Evolutionary conservation across 2,113 vertebrate species (phyloP).

Genomic region (Leptobrachium ailaonicum): DNA sequence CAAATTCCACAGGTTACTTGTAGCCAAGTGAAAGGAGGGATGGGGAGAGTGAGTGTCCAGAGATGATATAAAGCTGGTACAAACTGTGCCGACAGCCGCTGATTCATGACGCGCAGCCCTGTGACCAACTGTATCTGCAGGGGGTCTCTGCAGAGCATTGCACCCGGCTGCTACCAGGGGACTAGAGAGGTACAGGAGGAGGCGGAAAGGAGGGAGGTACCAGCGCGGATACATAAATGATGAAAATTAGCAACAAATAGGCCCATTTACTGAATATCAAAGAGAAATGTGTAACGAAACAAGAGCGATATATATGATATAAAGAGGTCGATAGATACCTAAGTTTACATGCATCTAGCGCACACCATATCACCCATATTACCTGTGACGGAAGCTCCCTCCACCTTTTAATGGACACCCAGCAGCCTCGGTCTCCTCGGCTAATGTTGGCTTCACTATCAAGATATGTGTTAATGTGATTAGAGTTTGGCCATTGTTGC

Average conservation of each 20-base stretch:
- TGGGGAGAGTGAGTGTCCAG: slow-evolving; percentile 20
- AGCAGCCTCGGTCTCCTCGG: too few species aligned
- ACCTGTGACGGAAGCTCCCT: too few species aligned
- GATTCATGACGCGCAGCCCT: slow-evolving; percentile 22
- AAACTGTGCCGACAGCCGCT: slow-evolving; percentile 41
- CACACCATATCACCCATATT: too few species aligned
- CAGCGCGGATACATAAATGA: neutral
- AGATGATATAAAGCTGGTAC: slow-evolving; percentile 35
- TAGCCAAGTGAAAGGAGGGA: slow-evolving; percentile 27
- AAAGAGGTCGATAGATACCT: too few species aligned
- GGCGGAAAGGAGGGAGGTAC: too few species aligned
- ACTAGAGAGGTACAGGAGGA: neutral
- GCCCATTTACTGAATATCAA: neutral
- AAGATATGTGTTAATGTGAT: too few species aligned
- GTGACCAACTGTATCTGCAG: slow-evolving; percentile 6
- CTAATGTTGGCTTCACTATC: too few species aligned
- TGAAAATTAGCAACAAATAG: neutral
- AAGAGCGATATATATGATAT: too few species aligned
- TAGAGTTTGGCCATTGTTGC: too few species aligned
- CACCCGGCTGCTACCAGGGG: neutral
- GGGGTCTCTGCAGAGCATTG: slow-evolving; percentile 40
- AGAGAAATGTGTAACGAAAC: too few species aligned
- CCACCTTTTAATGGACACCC: too few species aligned
- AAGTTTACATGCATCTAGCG: too few species aligned
- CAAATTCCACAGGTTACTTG: slow-evolving; percentile 44